Percentiles rank a stretch among this genome's conserved stretches.
Conservation (phyloP, 2,113 vertebrate species). For the Ondatra zibethicus region DNA sequence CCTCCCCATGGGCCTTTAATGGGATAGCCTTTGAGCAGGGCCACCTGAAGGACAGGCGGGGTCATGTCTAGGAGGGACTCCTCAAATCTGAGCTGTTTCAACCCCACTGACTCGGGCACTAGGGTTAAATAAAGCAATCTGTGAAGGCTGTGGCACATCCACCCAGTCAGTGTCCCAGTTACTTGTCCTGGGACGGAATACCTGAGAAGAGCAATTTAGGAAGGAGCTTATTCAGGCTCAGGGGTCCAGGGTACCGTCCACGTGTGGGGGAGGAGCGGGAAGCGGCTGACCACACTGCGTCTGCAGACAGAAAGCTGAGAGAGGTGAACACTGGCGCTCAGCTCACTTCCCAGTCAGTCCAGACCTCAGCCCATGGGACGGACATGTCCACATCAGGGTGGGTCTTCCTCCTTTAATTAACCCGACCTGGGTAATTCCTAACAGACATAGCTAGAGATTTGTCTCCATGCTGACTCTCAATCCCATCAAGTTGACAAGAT, state of each 20-base stretch:
- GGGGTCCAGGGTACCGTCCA: not conserved
- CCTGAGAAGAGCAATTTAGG: not conserved
- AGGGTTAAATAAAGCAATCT: not conserved
- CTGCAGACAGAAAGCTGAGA: not conserved
- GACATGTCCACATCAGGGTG: not conserved
- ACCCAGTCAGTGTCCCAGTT: not conserved
- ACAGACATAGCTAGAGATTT: not conserved
- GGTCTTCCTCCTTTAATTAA: not conserved
- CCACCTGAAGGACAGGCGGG: not conserved
- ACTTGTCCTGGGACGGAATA: not conserved
- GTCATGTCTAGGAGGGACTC: not conserved
- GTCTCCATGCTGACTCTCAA: not conserved
- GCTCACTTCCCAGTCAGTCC: not conserved
- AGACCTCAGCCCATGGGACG: not conserved
- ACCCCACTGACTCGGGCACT: not conserved
- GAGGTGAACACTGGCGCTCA: not conserved
- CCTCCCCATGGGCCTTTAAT: too few relatives aligned
- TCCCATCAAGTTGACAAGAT: not conserved
- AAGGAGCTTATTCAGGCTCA: not conserved
- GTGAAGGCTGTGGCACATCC: not conserved
- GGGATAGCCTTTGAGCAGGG: too few relatives aligned
- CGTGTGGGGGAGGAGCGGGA: not conserved
- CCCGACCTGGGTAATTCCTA: not conserved
- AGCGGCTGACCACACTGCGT: not conserved
- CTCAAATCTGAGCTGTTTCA: too few relatives aligned